phyloP scores from a whole-genome alignment of 1,140 invertebrate species.

The Macrosteles quadrilineatus region DNA sequence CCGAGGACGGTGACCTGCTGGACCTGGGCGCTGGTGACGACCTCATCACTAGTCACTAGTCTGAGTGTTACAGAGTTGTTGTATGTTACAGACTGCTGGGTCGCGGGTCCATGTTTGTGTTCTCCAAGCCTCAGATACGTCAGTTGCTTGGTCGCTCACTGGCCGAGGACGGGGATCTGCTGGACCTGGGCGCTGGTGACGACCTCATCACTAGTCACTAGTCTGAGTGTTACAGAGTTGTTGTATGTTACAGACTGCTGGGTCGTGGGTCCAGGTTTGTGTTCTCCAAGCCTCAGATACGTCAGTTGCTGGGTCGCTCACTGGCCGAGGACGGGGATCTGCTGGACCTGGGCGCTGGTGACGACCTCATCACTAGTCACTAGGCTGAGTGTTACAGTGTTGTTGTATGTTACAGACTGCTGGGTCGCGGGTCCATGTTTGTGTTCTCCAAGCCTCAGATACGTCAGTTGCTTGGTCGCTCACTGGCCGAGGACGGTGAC shows the following conservation, averaged over 20 bases:
- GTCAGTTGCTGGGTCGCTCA: conserved; percentile 55
- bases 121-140: no score
- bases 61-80: no score
- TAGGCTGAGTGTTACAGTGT: conserved; percentile 33
- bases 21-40: conserved; percentile 94
- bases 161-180: no score
- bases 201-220: no score
- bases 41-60: no score
- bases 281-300: conserved; percentile 75
- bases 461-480: conserved; percentile 55
- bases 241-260: conserved; percentile 75
- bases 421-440: conserved; percentile 90
- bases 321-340: conserved; percentile 59
- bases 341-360: conserved; percentile 88
- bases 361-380: conserved; percentile 88
- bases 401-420: conserved; percentile 74
- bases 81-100: no score
- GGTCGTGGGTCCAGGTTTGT: conserved; percentile 93
- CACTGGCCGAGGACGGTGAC: conserved; percentile 55
- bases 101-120: no score
- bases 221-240: no score
- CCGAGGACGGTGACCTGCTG: conserved; percentile 61
- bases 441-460: conserved; percentile 82
- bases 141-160: no score
- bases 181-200: no score